Base-by-base conservation (phyloP, 2,888 invertebrate species). In the Dermolepida albohirtum region DNA sequence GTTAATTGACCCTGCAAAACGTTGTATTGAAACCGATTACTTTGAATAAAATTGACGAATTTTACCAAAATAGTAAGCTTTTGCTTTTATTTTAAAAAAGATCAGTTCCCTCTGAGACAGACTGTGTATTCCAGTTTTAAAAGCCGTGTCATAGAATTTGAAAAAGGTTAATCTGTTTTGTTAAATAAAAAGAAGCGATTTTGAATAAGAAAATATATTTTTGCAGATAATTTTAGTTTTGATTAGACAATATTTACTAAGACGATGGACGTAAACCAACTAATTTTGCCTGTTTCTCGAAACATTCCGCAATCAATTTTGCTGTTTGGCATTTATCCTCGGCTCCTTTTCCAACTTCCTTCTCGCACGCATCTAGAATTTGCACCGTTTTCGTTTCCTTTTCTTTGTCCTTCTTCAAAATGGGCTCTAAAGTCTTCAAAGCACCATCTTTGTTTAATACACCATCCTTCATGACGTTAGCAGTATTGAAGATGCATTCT, bases 381-480 rank as follows among this genome's bases (percentile, higher is more conserved):
- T 76, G 67, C 43, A 75, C 78, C 62, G 81, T 40, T 52, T 77
- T 78, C 12, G 71, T 69, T 12, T 79, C 57, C 64, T 79, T 79
- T 2, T 67, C 73, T 1, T 74, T 49, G 63, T 82, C 76, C 1
- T 78, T 79, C 34, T 75, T 77, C 52, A 78, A 40, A 10, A 75
- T 68, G n/a, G 79, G 75, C 8, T 76, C 75, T 34, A 80, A 73
- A 34, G 78, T 75, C 0, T 75, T 55, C 5, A 82, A 71, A 50
- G 81, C 74, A 4, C 81, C 81, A 10, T 73, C 70, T 67, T 78
- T 80, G 66, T 78, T 70, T 68, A 79, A 78, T 67, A 78, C 79
- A 8, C 82, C 82, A 49, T 81, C 74, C 49, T 77, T 74, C 78
- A 83, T 80, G 40, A 83, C 76, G 22, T 77, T 77, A 7, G 74